phyloP scores from a whole-genome alignment of 1,140 invertebrate species.

The Periplaneta americana region DNA sequence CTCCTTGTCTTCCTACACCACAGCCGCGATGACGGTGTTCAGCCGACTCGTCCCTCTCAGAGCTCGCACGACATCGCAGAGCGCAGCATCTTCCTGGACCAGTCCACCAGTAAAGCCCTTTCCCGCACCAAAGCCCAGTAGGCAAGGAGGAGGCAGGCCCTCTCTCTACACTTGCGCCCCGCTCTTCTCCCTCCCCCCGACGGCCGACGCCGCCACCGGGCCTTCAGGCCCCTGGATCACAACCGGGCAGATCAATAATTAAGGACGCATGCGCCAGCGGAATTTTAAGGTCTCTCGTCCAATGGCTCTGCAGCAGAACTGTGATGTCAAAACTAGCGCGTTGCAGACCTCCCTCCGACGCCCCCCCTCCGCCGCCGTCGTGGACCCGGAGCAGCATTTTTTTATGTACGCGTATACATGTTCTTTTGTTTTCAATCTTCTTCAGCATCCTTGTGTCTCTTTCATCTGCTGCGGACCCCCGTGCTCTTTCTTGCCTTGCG shows the following conservation, averaged over 20 bases:
- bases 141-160: background rate
- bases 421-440: slow-evolving; percentile 17
- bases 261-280: slow-evolving; percentile 9
- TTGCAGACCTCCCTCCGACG: background rate
- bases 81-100: background rate
- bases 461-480: slow-evolving; percentile 8
- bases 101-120: background rate
- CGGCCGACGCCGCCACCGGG: background rate
- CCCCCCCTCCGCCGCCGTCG: background rate
- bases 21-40: background rate
- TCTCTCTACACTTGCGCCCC: background rate
- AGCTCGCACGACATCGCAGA: background rate
- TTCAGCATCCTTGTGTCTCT: slow-evolving; percentile 12
- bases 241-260: slow-evolving; percentile 9
- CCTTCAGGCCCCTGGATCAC: slow-evolving; percentile 9
- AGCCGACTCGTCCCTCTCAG: background rate
- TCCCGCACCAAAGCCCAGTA: background rate
- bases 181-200: background rate
- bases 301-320: background rate
- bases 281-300: slow-evolving; percentile 5
- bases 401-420: background rate
- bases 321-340: slow-evolving; percentile 6
- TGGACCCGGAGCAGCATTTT: background rate
- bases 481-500: background rate
- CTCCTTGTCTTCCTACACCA: background rate